Base-by-base conservation (phyloP, 1,140 invertebrate genomes). In the Bombus fervidus region DNA sequence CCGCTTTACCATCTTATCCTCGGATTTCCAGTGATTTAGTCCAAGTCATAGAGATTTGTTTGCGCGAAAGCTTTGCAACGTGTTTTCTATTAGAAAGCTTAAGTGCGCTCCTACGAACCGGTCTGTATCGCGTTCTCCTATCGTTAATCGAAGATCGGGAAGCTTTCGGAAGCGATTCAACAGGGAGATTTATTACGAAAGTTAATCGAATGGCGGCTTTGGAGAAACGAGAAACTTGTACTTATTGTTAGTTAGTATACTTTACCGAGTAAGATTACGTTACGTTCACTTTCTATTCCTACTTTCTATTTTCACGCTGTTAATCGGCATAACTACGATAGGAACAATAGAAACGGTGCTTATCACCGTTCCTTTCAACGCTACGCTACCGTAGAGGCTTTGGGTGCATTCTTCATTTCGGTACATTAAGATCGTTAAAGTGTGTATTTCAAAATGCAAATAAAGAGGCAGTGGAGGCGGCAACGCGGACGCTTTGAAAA, bases 81-180 rank as follows among this genome's bases (percentile, higher is more conserved):
- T 82, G 57, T 81, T 81, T 87, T 81, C 34, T 62, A 81, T 87
- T 85, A 53, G 22, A 76, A 86, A 64, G 59, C 43, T 64, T 43
- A 31, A 18, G 47, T 8, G 47, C 22, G 47, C 47, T 53, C 5
- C 47, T 53, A 2, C 47, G 47, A 22, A 53, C 18, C 1, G 18
- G 5, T 22, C 6, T 22, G 34, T 76, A 59, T 62, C 25, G 53
- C 25, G 53, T 28, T 53, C 5, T n/a, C 12, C 28, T 39, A 59
- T 59, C 59, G 37, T 66, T 53, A 41, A n/a, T 22, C 10, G 59
- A 31, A 43, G 28, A 31, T 39, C 15, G 75, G 13, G 8, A 77
- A 41, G 31, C 75, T 77, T 77, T 77, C 15, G 37, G n/a, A 39
- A n/a, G 28, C 37, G 28, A 12, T 37, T 77, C 41, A 64, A 64